Base-by-base conservation (phyloP, 2,113 vertebrate genomes). In the Scalopus aquaticus region DNA sequence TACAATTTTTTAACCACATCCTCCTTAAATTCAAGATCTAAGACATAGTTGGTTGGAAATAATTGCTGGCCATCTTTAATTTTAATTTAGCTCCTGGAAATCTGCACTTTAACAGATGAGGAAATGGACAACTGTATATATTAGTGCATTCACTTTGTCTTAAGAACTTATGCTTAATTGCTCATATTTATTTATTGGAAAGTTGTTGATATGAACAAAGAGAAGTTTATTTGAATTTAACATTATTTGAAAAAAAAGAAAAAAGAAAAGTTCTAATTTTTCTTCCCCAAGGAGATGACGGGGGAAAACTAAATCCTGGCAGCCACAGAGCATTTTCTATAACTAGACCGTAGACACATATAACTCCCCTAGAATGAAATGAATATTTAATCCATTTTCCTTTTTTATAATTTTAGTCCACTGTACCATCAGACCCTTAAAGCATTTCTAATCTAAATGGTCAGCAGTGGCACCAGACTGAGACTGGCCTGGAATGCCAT, bases 41-140 rank as follows among this genome's bases (percentile, higher is more conserved):
- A 90, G 73, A 90, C n/a, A 65, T 42, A 51, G 37, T 93, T 73
- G 49, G 60, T 84, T 96, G 92, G 80, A 96, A 94, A 92, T 35
- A 70, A 32, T 81, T 78, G 17, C 62, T 97, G 95, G 88, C 95
- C 37, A 87, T 79, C 80, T 95, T 90, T 11, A 2, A 35, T 70
- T 96, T 97, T 96, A 93, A 94, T 97, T 96, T 82, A 92, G 64
- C 96, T 97, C 90, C 94, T 96, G 96, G 95, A 97, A 94, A 93
- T 92, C 87, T 96, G 92, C 86, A 95, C 97, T 98, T 95, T 90
- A 96, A 95, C 98, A 98, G 96, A 97, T 97, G 96, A 86, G 90
- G 74, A 96, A 98, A 95, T 96, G 94, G 92, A 97, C 96, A 96
- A 85, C 86, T 88, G 54, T 73, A 83, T 93, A 95, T 74, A 56